A percentile compares a stretch with the other conserved stretches of the same genome.
Conservation (phyloP, 2,888 invertebrate genomes). For the Stramonita haemastoma region DNA sequence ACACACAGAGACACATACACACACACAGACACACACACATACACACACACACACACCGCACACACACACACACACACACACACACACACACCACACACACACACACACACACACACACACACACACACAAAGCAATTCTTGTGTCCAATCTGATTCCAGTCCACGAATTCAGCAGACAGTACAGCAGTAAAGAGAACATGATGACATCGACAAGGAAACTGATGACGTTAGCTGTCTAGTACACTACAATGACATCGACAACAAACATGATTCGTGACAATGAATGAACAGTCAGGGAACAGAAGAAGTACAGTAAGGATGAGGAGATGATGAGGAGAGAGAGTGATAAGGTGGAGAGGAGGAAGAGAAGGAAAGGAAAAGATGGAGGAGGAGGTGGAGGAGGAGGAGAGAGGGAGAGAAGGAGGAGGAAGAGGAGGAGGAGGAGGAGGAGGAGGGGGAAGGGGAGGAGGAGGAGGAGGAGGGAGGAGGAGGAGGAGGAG, state of each 20-base stretch:
- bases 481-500: not conserved
- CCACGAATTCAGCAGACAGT: too few relatives aligned
- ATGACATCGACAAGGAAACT: too few relatives aligned
- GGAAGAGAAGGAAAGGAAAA: not conserved
- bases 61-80: constrained; percentile 1
- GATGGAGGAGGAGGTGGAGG: not conserved
- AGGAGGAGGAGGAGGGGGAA: not conserved
- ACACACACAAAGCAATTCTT: not conserved
- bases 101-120: not conserved
- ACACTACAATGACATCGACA: too few relatives aligned
- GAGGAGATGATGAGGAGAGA: too few relatives aligned
- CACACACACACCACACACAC: not conserved
- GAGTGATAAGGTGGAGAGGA: not conserved
- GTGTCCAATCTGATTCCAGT: not conserved
- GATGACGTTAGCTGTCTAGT: too few relatives aligned
- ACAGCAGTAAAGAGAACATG: too few relatives aligned
- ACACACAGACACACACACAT: not conserved
- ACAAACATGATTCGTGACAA: too few relatives aligned
- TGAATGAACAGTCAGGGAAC: too few relatives aligned
- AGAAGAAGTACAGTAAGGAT: too few relatives aligned
- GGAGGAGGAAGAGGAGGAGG: not conserved
- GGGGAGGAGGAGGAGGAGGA: not conserved
- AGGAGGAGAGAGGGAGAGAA: not conserved
- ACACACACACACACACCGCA: not conserved
- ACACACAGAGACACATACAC: not conserved